These are phyloP conservation scores for Papilio demoleus DNA, from an alignment of 2,888 invertebrate species.

Conservation along the genomic window DNA sequence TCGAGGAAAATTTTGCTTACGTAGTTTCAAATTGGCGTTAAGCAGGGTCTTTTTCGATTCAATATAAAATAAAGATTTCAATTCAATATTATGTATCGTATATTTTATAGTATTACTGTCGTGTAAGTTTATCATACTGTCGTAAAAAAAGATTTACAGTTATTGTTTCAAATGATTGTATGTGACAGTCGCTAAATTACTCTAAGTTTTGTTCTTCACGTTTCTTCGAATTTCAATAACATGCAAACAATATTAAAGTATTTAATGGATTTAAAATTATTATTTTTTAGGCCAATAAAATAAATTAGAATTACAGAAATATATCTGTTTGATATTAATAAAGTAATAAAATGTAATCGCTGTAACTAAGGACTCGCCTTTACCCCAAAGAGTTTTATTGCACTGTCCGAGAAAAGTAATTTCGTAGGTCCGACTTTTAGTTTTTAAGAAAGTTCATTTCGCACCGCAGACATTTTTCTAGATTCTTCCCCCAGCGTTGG, in stretches of 20 bases:
- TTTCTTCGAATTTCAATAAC: not conserved
- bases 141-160: not conserved
- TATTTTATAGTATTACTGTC: not conserved
- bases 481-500: constrained; percentile 53
- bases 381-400: constrained; percentile 81
- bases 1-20: not conserved
- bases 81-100: not conserved
- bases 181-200: not conserved
- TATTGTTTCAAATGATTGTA: not conserved
- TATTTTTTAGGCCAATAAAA: not conserved
- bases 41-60: not conserved
- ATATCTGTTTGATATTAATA: not conserved
- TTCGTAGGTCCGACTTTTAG: constrained; percentile 82
- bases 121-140: not conserved
- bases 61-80: not conserved
- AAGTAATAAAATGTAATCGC: constrained; percentile 38
- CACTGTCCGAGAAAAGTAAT: constrained; percentile 81
- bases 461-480: constrained; percentile 69
- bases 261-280: no score
- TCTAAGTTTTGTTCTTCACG: not conserved
- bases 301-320: not conserved
- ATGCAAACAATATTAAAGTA: not conserved
- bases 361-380: constrained; percentile 44
- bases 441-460: constrained; percentile 82
- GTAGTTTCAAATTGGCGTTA: not conserved